These are phyloP conservation scores for Trachythela sp. DNA, from an alignment of 64 coral and sea anemone species.

Conservation along the genomic window DNA sequence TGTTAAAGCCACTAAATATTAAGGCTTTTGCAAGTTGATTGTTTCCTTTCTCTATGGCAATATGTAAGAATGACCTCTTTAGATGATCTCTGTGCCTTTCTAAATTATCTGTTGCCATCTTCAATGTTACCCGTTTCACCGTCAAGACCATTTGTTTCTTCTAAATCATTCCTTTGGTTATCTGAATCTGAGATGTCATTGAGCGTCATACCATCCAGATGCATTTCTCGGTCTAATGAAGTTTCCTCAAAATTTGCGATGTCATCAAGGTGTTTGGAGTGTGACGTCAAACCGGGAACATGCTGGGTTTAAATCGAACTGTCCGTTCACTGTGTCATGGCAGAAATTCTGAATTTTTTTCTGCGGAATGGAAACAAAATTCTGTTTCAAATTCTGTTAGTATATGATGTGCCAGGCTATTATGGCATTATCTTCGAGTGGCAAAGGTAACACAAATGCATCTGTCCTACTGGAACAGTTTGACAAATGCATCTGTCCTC, in stretches of 20 bases:
- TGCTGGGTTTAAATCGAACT: background rate
- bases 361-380: background rate
- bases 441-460: conserved; percentile 20
- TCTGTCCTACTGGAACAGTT: background rate
- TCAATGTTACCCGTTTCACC: too few relatives aligned
- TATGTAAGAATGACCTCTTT: background rate
- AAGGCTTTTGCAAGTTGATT: conserved; percentile 31
- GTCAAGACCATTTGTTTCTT: background rate
- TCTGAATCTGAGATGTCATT: too few relatives aligned
- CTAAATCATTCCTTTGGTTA: background rate
- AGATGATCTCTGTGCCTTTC: background rate
- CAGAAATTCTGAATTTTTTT: conserved; percentile 10
- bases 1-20: conserved; percentile 30
- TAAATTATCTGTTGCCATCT: conserved; percentile 17
- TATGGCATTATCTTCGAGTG: conserved; percentile 9
- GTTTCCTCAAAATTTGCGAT: background rate
- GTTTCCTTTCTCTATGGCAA: conserved; percentile 12
- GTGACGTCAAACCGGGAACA: background rate
- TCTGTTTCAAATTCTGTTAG: conserved; percentile 13
- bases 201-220: too few relatives aligned
- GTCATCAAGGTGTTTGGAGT: background rate
- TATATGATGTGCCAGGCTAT: conserved; percentile 2
- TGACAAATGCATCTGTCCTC: conserved; percentile 16
- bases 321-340: background rate
- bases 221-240: background rate